phyloP scores from a whole-genome alignment of 2,113 vertebrate genomes.

The Neodon shergylaensis region DNA sequence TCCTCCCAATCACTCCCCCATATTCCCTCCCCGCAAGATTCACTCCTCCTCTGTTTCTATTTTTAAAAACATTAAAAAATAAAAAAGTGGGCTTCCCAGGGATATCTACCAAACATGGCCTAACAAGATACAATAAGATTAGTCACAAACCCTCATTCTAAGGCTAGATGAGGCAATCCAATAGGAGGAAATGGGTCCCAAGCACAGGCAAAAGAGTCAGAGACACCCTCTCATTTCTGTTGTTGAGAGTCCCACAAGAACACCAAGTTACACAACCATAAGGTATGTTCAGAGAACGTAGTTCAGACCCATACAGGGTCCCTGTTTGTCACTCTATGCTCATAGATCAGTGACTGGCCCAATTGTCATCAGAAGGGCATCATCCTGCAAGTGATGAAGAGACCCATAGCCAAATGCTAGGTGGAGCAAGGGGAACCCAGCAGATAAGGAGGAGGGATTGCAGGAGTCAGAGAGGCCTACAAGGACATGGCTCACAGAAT shows the following conservation, averaged over 20 bases:
- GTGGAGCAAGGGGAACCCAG: background rate
- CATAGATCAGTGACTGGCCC: background rate
- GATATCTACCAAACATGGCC: no score
- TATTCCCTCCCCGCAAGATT: no score
- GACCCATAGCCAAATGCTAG: background rate
- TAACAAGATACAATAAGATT: no score
- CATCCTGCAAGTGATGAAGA: background rate
- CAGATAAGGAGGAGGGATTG: background rate
- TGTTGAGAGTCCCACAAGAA: background rate
- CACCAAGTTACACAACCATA: background rate
- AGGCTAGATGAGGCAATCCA: background rate
- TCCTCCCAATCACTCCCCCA: no score
- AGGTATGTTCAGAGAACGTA: background rate
- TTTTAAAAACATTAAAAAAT: no score
- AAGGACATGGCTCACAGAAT: background rate
- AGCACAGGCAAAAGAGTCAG: background rate
- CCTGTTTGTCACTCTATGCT: background rate
- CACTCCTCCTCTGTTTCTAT: no score
- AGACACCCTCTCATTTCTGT: background rate
- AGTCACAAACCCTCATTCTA: no score
- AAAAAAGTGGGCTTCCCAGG: no score
- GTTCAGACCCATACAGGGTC: background rate
- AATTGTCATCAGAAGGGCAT: background rate
- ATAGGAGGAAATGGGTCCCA: background rate
- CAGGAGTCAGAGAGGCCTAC: background rate